Base-by-base conservation (phyloP, 2,888 invertebrate species). In the Stramonita haemastoma region DNA sequence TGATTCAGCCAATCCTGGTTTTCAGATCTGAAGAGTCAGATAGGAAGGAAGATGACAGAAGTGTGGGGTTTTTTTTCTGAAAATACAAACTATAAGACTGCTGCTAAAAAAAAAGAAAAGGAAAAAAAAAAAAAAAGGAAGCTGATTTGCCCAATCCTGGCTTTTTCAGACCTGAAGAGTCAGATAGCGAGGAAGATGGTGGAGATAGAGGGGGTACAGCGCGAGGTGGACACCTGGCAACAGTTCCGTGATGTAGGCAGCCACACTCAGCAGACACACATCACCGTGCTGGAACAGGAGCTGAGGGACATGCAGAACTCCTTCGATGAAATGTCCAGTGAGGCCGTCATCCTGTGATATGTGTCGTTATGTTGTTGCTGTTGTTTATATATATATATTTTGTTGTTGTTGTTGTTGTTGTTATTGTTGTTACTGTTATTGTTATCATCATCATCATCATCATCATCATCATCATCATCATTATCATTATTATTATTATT, bases 281-380 rank as follows among this genome's bases (percentile, higher is more conserved):
- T 96, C 86, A 90, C 93, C n/a, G 92, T 95, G 5, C 91, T 96
- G 34, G 93, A 95, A 87, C 93, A 94, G 56, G 95, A 95, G 86
- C 92, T 95, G 11, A 90, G 91, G 8, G 95, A 96, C 90, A 94
- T 96, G 94, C 93, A 95, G 77, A 91, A 90, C 81, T 95, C 94
- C 89, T 96, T 95, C 91, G 93, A 94, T 88, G 95, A 95, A 87
- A 95, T 96, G 95, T 92, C 94, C 91, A 93, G 95, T 95, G 91
- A 90, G 92, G 89, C 1, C 0, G 13, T 70, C 46, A 8, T 2
- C 46, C 46, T 5, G 46, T 46, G 46, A 46, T 2, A 46, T 8
- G 46, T 34, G 46, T 46, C 46, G 2, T 46, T 8, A 46, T 46
- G 46, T 36, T 1, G 15, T 34, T 22, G n/a, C 13, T 66, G 26